Evolutionary conservation across 1,140 invertebrate genomes (phyloP), one percentile per base, ranked within the genome.

Genomic region (Ceratina japonica): DNA sequence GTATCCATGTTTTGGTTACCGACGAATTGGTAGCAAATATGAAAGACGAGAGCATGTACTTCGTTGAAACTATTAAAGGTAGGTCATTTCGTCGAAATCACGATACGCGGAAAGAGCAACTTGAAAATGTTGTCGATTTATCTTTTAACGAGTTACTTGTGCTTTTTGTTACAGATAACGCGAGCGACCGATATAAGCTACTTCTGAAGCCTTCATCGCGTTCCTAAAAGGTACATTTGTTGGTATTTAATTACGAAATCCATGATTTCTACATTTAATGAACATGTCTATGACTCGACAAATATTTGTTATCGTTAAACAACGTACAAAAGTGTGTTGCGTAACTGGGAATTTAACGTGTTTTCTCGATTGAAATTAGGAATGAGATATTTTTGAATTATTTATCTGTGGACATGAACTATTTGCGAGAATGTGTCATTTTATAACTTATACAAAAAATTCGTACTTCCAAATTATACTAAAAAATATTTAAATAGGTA

Each of bases 1-100:
- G 95, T 59, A 96, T 97, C 56, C 95, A 96, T 85, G 94, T 97
- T 20, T 90, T 96, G 61, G 92, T 97, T n/a, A 96, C 94, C 76
- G 95, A 97, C 87, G 96, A 97, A 87, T 94, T 97, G 64, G 93
- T 96, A 20, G 92, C 92, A 44, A 94, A 95, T 84, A 93, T 96
- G 78, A 93, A 94, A 79, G 94, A 96, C 82, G 94, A 95, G 85
- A 94, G 94, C 79, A 94, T 95, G 91, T 95, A 94, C 86, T 88
- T 92, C 13, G 85, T 95, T 63, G 94, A 95, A 87, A 93, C 94
- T 76, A 86, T 93, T 69, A 92, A 92, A 90, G 93, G 93, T 91
- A 91, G 88, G 37, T 10, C 5, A 44, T 8, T 7, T 44, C 37
- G 10, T 44, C 10, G 37, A 44, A 44, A 44, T 44, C 4, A 12